A percentile compares a stretch with the other conserved stretches of the same genome.
Evolutionary conservation across 2,113 vertebrate species (phyloP).

Genomic region (Xenopus laevis): DNA sequence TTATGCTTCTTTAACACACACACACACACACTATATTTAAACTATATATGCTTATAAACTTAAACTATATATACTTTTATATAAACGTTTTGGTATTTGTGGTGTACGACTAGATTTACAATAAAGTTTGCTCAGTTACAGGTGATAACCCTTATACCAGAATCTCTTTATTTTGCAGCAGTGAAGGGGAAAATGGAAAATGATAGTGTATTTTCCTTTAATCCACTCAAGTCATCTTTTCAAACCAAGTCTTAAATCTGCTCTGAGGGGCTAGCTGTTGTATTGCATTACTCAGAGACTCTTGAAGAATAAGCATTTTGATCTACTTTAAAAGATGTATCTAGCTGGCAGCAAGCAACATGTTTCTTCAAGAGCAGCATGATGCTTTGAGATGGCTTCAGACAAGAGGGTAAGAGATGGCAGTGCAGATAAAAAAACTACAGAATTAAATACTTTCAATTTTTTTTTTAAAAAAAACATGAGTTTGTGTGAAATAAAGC

Average conservation of each 20-base stretch:
- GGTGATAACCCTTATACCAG: too few relatives aligned
- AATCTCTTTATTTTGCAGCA: too few relatives aligned
- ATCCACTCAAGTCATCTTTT: conserved; percentile 26
- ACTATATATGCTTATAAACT: too few relatives aligned
- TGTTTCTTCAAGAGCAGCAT: conserved; percentile 24
- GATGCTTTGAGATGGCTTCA: conserved; percentile 29
- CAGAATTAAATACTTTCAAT: neutral
- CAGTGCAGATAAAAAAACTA: conserved; percentile 1
- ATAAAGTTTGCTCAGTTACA: too few relatives aligned
- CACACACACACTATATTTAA: too few relatives aligned
- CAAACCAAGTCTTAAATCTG: conserved; percentile 22
- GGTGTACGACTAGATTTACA: too few relatives aligned
- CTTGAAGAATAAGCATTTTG: conserved; percentile 30
- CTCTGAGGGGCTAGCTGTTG: conserved; percentile 24
- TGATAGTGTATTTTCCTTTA: conserved; percentile 27
- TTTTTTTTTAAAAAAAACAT: too few relatives aligned
- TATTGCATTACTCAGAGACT: conserved; percentile 29
- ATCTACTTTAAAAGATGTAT: conserved; percentile 31
- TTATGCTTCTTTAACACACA: too few relatives aligned
- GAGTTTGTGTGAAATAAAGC: too few relatives aligned
- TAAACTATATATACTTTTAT: too few relatives aligned
- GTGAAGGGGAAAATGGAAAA: neutral
- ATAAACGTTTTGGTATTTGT: too few relatives aligned
- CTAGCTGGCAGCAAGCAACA: conserved; percentile 27
- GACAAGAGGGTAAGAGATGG: conserved; percentile 22